Conservation (phyloP, 1,140 invertebrate species). For the Drosophila saltans region DNA sequence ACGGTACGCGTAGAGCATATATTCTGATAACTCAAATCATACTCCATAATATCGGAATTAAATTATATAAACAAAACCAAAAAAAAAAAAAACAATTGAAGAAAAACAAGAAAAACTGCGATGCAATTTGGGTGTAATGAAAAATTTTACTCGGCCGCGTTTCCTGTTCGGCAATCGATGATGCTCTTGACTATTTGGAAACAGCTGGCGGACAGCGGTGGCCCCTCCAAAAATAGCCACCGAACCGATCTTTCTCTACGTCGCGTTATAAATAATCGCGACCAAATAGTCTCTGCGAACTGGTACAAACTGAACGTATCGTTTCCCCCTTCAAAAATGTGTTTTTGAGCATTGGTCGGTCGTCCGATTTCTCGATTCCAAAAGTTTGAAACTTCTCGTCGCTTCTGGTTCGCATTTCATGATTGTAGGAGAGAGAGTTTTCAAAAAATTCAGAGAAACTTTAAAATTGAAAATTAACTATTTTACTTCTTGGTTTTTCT, state of each 20-base stretch:
- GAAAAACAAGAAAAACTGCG: constrained; percentile 61
- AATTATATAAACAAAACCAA: not conserved
- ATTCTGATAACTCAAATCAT: constrained; percentile 75
- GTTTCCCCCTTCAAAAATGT: not conserved
- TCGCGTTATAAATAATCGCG: constrained; percentile 66
- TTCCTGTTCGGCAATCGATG: constrained; percentile 35
- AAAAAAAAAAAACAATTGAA: constrained; percentile 60
- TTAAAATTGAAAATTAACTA: no score
- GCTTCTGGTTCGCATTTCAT: not conserved
- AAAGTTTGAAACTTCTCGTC: not conserved
- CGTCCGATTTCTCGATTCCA: constrained; percentile 2
- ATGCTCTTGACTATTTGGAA: constrained; percentile 50
- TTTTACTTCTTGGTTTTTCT: no score
- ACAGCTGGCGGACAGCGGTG: constrained; percentile 61
- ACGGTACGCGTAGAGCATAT: constrained; percentile 86
- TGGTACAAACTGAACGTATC: constrained; percentile 8
- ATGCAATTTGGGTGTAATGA: constrained; percentile 28
- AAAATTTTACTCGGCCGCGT: constrained; percentile 42
- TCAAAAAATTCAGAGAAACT: no score
- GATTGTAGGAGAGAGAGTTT: no score
- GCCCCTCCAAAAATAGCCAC: constrained; percentile 68
- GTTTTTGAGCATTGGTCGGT: not conserved
- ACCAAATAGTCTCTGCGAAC: constrained; percentile 37
- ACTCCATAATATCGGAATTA: constrained; percentile 52
- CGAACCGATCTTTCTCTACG: constrained; percentile 51